Evolutionary conservation across 2,113 vertebrate species (phyloP), one percentile per base, ranked within the genome.

Genomic region (Paedocypris sp.): DNA sequence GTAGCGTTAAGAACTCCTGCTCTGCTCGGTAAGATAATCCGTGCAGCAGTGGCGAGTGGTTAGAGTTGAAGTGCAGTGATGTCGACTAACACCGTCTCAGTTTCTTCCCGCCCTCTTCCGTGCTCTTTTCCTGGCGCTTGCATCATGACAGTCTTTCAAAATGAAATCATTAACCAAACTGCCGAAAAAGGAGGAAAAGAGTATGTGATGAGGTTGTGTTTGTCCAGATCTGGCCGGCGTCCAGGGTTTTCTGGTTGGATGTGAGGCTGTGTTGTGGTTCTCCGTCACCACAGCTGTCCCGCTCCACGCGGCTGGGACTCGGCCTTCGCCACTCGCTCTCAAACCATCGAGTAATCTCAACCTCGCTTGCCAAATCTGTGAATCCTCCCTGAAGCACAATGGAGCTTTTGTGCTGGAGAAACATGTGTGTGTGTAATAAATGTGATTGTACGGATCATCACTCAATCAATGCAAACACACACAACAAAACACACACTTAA

Each of bases 261-360:
- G 25, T 45, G 32, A 9, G 51, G 76, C 48, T 84, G 81, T 83
- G 82, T 83, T 84, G 82, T 83, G 83, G 84, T 84, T 80, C 70
- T 58, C 71, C 73, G 72, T 79, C 72, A 80, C 84, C 81, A 49
- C 82, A 83, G 72, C 77, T 80, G 79, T 84, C 80, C 82, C 74
- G 73, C 74, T 73, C 56, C 12, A n/a, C 49, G 66, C 10, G 68
- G 75, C 73, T 59, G 72, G 73, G 66, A 73, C 78, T 31, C 68
- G 73, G 77, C 76, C n/a, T 73, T 58, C 62, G 53, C 45, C 63
- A 70, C 77, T 66, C 52, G 62, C 73, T 63, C 71, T 69, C 72
- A 84, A 84, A 83, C 82, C 79, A 86, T 82, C 80, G 79, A 74
- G 77, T 83, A 80, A 84, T 84, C 83, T 83, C 75, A 78, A 81